A percentile compares a stretch with the other conserved stretches of the same genome.
Conservation (phyloP, 2,797 vertebrate genomes). For the Paramormyrops hopkinsi region DNA sequence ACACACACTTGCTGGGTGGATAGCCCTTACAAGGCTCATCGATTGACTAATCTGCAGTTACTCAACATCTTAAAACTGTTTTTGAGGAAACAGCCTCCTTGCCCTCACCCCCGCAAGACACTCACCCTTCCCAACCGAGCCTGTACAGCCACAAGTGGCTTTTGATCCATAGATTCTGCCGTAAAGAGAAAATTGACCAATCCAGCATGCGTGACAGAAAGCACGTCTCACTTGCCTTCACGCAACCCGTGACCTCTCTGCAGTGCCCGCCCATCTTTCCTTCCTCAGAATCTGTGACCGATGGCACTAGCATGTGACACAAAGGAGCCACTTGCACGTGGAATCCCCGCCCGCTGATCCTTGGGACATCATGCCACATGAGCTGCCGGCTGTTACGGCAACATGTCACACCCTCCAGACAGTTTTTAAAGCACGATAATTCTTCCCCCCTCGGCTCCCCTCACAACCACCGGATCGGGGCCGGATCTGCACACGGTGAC, state of each 20-base stretch:
- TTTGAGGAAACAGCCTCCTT: neutral
- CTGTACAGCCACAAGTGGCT: neutral
- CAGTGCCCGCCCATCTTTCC: neutral
- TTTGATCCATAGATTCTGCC: neutral
- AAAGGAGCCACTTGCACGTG: neutral
- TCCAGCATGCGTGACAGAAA: neutral
- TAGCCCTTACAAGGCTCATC: slow-evolving; percentile 3
- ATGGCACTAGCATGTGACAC: neutral
- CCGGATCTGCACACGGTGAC: neutral
- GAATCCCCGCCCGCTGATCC: neutral
- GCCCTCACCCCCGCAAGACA: neutral
- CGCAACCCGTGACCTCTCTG: neutral
- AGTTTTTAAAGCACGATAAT: neutral
- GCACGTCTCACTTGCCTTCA: neutral
- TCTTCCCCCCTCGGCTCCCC: neutral
- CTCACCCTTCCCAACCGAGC: neutral
- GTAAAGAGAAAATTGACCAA: neutral
- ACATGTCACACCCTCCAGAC: neutral
- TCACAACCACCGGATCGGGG: neutral
- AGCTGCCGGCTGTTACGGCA: neutral
- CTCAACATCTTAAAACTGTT: neutral
- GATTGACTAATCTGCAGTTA: slow-evolving; percentile 9
- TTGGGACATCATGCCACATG: neutral
- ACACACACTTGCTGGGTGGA: neutral
- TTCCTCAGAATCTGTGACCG: neutral